Conservation (phyloP, 2,797 vertebrate genomes). For the Lacerta agilis region DNA sequence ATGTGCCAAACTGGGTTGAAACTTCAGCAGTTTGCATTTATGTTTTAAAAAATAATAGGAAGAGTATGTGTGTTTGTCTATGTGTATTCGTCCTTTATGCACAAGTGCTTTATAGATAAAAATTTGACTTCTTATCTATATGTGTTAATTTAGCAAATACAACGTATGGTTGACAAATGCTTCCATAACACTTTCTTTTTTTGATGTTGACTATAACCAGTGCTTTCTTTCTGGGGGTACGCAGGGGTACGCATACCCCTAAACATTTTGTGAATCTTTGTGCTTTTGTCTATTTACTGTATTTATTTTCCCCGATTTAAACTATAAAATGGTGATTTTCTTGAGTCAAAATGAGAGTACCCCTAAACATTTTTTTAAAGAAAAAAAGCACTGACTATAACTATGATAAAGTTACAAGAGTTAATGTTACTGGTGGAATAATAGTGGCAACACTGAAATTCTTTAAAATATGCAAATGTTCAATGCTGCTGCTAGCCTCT, state of each 20-base stretch:
- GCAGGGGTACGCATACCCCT: no score
- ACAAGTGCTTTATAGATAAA: background rate
- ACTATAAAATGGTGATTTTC: no score
- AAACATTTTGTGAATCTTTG: no score
- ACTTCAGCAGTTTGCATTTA: background rate
- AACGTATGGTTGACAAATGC: background rate
- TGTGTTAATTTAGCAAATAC: background rate
- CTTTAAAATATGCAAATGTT: background rate
- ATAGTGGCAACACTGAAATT: background rate
- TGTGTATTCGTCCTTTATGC: background rate
- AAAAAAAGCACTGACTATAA: background rate
- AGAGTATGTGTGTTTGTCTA: background rate
- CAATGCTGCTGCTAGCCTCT: background rate
- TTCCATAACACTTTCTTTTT: slow-evolving; percentile 1
- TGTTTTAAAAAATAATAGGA: background rate
- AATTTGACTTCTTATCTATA: background rate
- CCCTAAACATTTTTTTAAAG: no score
- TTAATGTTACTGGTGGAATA: background rate
- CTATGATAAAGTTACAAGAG: background rate
- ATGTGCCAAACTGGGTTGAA: background rate
- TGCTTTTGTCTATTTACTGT: no score
- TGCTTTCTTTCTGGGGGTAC: no score
- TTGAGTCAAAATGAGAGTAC: no score
- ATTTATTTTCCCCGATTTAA: no score
- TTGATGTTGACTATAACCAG: background rate